Conservation (phyloP, 2,888 invertebrate species). For the Eugnorisma glareosa region DNA sequence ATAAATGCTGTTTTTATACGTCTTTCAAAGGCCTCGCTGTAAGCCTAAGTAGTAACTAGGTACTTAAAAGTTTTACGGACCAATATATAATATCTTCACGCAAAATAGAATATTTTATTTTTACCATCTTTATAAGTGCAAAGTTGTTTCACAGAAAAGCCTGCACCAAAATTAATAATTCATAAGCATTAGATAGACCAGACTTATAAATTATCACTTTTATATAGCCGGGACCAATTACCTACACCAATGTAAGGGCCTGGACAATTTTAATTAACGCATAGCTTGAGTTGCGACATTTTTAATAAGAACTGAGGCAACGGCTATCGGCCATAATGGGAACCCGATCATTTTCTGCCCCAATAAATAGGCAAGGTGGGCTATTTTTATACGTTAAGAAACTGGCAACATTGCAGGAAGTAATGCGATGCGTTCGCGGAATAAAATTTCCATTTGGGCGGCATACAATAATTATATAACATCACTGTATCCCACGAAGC, state of each 20-base stretch:
- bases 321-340: conserved; percentile 46
- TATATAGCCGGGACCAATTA: conserved; percentile 52
- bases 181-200: conserved; percentile 38
- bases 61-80: not conserved
- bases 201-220: conserved; percentile 42
- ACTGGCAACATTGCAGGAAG: conserved; percentile 31
- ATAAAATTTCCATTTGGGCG: conserved; percentile 9
- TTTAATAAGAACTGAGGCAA: conserved; percentile 47
- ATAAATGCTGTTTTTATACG: not conserved
- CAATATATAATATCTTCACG: not conserved
- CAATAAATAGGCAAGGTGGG: conserved; percentile 50
- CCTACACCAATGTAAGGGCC: conserved; percentile 30
- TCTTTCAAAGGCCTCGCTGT: not conserved
- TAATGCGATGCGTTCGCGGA: conserved; percentile 13
- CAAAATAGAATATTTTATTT: not conserved
- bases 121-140: not conserved
- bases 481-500: not conserved
- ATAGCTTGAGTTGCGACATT: conserved; percentile 53
- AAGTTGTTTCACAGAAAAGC: conserved; percentile 10
- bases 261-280: conserved; percentile 58
- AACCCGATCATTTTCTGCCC: conserved; percentile 60
- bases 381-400: conserved; percentile 52
- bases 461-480: not conserved
- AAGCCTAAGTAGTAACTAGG: not conserved
- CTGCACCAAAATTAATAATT: conserved; percentile 43